Conservation (phyloP, 2,113 vertebrate species). For the Crotalus helleri region DNA sequence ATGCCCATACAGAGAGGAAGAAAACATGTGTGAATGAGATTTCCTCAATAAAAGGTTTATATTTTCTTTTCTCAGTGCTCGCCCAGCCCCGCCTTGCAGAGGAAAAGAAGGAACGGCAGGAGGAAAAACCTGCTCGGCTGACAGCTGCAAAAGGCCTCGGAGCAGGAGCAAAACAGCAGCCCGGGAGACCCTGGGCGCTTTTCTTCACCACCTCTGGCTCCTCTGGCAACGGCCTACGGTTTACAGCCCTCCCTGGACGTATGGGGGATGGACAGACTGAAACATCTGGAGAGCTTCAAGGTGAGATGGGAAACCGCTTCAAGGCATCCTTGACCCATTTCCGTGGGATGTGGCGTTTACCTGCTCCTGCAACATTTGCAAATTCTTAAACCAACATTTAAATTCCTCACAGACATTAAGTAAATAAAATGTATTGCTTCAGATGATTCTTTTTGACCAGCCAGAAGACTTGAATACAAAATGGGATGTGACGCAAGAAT, state of each 20-base stretch:
- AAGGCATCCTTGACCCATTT: background rate
- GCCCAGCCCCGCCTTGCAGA: background rate
- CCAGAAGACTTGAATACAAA: background rate
- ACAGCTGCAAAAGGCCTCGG: background rate
- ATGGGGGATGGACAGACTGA: background rate
- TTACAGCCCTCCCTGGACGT: background rate
- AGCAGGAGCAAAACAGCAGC: background rate
- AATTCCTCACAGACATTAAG: background rate
- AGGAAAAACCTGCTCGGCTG: background rate
- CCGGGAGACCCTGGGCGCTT: background rate
- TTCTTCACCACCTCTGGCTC: background rate
- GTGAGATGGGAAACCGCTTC: background rate
- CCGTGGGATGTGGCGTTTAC: background rate
- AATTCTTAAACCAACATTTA: background rate
- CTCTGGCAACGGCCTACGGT: background rate
- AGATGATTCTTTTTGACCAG: background rate
- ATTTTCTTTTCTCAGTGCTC: background rate
- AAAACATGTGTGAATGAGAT: background rate
- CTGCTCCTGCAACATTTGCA: background rate
- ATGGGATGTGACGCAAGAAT: background rate
- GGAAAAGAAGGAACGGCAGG: background rate
- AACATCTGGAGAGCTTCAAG: background rate
- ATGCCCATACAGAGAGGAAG: background rate
- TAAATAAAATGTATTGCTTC: background rate
- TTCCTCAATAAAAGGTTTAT: background rate